A percentile compares a stretch with the other conserved stretches of the same genome.
Conservation (phyloP, 2,797 vertebrate species). For the Premnoplex brunnescens region DNA sequence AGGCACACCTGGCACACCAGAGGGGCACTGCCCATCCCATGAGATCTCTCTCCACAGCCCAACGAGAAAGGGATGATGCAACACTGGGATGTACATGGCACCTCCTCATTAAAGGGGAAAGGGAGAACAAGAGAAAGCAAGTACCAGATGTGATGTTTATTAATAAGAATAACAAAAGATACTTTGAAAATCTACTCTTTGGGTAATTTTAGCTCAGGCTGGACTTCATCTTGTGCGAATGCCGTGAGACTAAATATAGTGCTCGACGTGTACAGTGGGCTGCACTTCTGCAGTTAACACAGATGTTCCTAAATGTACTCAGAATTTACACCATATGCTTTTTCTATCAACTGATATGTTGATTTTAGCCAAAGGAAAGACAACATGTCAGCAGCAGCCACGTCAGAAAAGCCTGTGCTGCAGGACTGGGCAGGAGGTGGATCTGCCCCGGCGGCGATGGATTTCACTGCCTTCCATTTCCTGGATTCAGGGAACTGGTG, state of each 20-base stretch:
- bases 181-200: conserved; percentile 37
- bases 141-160: conserved; percentile 26
- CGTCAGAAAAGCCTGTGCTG: background rate
- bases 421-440: background rate
- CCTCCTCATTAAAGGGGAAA: background rate
- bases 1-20: background rate
- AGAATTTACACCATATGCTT: background rate
- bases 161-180: conserved; percentile 27
- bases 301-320: conserved; percentile 24
- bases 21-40: background rate
- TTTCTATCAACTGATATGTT: background rate
- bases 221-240: conserved; percentile 10
- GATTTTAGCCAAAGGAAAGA: conserved; percentile 1
- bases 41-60: fast-evolving
- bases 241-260: conserved; percentile 14
- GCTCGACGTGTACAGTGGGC: background rate
- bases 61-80: background rate
- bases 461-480: background rate
- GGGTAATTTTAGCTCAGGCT: conserved; percentile 44
- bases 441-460: background rate
- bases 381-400: background rate
- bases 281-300: background rate
- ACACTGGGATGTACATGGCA: fast-evolving
- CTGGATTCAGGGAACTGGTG: background rate
- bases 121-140: background rate